A percentile compares a stretch with the other conserved stretches of the same genome.
These are phyloP conservation scores for Leucosticte australis DNA, from an alignment of 2,113 vertebrate species.

Conservation along the genomic window DNA sequence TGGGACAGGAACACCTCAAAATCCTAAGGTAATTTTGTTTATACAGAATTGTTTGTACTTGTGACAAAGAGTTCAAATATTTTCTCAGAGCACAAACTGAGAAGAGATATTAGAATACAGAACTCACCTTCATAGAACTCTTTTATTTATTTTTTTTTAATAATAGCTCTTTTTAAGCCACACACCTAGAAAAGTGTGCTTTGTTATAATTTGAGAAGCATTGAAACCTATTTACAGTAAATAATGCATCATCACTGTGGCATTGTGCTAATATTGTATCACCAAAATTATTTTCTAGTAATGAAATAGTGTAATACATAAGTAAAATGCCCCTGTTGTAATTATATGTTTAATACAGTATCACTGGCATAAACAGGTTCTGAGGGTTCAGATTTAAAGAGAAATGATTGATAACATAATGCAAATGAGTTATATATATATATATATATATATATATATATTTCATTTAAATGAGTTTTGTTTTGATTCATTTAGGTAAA, in stretches of 20 bases:
- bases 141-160: neutral
- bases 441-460: neutral
- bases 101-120: neutral
- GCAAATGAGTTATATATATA: neutral
- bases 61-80: neutral
- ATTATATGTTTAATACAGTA: neutral
- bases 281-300: neutral
- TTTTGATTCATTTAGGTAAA: neutral
- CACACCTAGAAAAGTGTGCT: neutral
- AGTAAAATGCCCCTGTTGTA: neutral
- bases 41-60: neutral
- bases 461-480: neutral
- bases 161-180: neutral
- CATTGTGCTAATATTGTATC: neutral
- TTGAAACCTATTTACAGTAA: neutral
- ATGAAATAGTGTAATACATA: neutral
- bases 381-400: neutral
- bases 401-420: neutral
- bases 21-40: neutral
- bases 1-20: neutral
- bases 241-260: neutral
- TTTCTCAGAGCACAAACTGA: neutral
- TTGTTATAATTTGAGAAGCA: neutral
- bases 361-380: neutral
- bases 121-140: neutral